These are phyloP conservation scores for Brachirus orientalis DNA, from an alignment of 2,113 vertebrate genomes.

Conservation along the genomic window DNA sequence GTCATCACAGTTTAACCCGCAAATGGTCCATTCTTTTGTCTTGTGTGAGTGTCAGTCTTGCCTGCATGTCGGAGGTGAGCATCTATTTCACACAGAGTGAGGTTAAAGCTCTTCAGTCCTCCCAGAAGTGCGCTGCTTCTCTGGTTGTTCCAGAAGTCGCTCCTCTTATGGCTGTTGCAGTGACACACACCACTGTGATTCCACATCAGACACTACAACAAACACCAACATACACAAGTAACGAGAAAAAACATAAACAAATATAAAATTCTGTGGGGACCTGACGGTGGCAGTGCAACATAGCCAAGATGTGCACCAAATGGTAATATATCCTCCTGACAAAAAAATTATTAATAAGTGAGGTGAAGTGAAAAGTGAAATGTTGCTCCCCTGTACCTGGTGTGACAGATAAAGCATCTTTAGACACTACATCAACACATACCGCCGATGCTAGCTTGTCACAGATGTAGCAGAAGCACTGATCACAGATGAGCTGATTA, in stretches of 20 bases:
- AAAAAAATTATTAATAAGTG: no score
- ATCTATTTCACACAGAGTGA: constrained; percentile 84
- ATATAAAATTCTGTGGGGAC: not conserved
- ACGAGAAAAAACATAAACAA: not conserved
- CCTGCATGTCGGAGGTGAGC: constrained; percentile 81
- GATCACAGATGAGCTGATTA: constrained; percentile 79
- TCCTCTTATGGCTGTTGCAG: constrained; percentile 89
- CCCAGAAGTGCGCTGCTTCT: constrained; percentile 76
- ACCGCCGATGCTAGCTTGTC: constrained; percentile 85
- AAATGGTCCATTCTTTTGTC: not conserved
- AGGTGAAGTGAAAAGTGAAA: no score
- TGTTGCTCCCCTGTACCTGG: not conserved
- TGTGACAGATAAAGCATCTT: not conserved
- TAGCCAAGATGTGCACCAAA: no score
- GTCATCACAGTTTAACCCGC: not conserved
- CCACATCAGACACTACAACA: constrained; percentile 83
- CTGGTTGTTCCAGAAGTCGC: constrained; percentile 82
- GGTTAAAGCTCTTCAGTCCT: constrained; percentile 78
- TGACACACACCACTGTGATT: constrained; percentile 74
- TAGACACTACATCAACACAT: constrained; percentile 13
- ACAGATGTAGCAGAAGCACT: constrained; percentile 91
- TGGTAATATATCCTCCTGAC: no score
- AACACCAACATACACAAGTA: not conserved
- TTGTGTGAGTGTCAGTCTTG: constrained; percentile 33
- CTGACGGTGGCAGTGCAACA: no score